Conservation (phyloP, 1,140 invertebrate species). For the Lordiphosa stackelbergi region DNA sequence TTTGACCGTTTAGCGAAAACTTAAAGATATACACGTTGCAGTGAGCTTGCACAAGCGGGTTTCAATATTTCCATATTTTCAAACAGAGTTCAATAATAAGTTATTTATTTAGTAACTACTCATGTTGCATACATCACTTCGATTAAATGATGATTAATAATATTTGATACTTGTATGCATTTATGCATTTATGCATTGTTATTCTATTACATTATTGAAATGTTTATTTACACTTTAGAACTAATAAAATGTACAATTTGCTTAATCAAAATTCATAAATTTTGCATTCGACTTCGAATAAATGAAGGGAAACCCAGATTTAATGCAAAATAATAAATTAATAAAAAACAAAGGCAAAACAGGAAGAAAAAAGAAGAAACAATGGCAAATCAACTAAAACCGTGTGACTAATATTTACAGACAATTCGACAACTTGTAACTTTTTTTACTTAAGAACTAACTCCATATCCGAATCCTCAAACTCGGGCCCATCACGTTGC, state of each 20-base stretch:
- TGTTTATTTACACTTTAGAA: constrained; percentile 71
- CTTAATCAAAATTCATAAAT: constrained; percentile 62
- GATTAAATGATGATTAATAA: constrained; percentile 59
- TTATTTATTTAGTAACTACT: constrained; percentile 73
- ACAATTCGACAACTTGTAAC: constrained; percentile 62
- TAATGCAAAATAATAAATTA: constrained; percentile 27
- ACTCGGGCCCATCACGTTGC: constrained; percentile 51
- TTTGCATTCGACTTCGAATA: constrained; percentile 57
- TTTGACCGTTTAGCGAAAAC: no score
- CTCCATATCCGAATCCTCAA: constrained; percentile 34
- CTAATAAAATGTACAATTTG: constrained; percentile 73
- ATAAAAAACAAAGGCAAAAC: constrained; percentile 44
- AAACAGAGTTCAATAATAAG: constrained; percentile 58
- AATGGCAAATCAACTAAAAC: constrained; percentile 72
- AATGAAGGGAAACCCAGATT: constrained; percentile 56
- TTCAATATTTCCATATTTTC: not conserved
- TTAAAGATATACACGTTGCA: no score
- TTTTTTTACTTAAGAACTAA: constrained; percentile 60
- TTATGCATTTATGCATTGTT: constrained; percentile 63
- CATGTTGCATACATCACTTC: constrained; percentile 66
- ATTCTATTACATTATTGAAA: constrained; percentile 70
- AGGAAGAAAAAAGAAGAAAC: constrained; percentile 44
- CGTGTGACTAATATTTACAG: constrained; percentile 74
- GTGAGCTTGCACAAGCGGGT: no score
- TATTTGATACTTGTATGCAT: constrained; percentile 55